Conservation (phyloP, 2,888 invertebrate species). For the Stenotaenia linearis region DNA sequence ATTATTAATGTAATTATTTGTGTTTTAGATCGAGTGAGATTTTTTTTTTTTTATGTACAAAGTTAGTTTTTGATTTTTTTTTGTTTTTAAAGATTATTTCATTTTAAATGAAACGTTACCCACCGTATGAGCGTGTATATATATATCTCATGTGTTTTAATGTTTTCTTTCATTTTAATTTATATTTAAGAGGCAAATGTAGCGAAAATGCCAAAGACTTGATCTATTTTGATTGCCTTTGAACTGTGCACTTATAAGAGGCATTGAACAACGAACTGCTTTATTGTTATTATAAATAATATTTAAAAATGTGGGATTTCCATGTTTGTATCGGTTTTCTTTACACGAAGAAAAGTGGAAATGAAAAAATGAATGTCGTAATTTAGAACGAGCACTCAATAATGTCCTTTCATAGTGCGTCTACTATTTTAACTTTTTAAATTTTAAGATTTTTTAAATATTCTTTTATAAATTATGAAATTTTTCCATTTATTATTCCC, state of each 20-base stretch:
- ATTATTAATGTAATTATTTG: background rate
- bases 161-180: background rate
- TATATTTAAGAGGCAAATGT: background rate
- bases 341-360: background rate
- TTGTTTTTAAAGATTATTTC: background rate
- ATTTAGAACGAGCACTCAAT: background rate
- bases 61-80: background rate
- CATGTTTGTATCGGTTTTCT: background rate
- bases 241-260: background rate
- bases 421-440: background rate
- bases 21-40: background rate
- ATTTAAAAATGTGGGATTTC: background rate
- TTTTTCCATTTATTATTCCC: background rate
- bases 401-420: background rate
- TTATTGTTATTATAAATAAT: background rate
- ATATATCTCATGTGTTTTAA: background rate
- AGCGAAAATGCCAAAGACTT: background rate
- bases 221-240: background rate
- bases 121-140: background rate
- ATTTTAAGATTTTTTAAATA: background rate
- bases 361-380: background rate
- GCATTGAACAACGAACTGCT: conserved; percentile 15
- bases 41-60: background rate
- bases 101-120: background rate
- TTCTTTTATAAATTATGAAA: background rate